Evolutionary conservation across 2,888 invertebrate genomes (phyloP).

Genomic region (Epistrophe grossulariae): DNA sequence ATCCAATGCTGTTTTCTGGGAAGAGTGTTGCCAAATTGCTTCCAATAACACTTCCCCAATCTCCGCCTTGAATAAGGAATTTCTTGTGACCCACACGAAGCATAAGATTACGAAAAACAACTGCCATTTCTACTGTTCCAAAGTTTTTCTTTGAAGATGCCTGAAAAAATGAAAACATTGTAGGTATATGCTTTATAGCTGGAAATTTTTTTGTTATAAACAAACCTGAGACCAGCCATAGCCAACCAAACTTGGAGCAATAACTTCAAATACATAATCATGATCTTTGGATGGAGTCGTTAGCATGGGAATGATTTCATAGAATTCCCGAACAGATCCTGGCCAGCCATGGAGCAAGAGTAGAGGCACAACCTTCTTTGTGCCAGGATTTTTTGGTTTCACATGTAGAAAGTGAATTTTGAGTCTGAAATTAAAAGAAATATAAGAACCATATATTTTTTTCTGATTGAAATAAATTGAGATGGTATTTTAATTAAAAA

Average conservation of each 20-base stretch:
- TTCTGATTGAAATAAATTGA: no score
- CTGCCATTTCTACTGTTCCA: conserved; percentile 84
- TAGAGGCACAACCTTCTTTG: conserved; percentile 86
- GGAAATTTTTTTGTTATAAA: conserved; percentile 14
- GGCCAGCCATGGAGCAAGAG: conserved; percentile 94
- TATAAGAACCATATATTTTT: no score
- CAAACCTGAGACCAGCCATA: conserved; percentile 88
- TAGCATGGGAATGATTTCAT: conserved; percentile 89
- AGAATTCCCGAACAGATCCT: conserved; percentile 92
- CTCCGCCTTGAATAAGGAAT: conserved; percentile 91
- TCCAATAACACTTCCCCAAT: conserved; percentile 91
- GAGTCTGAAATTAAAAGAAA: conserved; percentile 77
- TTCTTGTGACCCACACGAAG: conserved; percentile 86
- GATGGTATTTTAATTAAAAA: no score
- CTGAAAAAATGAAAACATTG: conserved; percentile 67
- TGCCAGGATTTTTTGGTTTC: conserved; percentile 84
- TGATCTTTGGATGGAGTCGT: conserved; percentile 84
- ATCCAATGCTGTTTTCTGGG: conserved; percentile 86
- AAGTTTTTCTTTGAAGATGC: conserved; percentile 80
- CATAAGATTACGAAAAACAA: conserved; percentile 88
- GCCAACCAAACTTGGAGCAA: conserved; percentile 89
- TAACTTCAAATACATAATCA: conserved; percentile 88
- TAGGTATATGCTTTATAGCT: neutral
- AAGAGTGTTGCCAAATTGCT: conserved; percentile 87
- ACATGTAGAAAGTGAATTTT: conserved; percentile 90